Evolutionary conservation across 2,113 vertebrate genomes (phyloP).

Genomic region (Brevimyrus niger): DNA sequence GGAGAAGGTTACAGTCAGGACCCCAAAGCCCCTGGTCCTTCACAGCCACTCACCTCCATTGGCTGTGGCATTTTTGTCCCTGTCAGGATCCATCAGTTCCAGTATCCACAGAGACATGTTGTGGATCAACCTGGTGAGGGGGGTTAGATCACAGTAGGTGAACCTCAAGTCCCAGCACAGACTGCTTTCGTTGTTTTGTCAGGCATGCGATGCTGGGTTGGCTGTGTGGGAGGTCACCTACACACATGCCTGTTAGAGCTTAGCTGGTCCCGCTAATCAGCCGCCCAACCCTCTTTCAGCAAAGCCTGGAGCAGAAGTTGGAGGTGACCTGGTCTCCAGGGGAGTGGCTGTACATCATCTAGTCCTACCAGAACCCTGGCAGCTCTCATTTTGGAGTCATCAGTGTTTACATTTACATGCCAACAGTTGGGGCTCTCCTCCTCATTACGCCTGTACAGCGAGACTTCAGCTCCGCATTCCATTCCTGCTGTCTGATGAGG

Average conservation of each 20-base stretch:
- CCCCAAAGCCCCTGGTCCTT: background rate
- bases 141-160: background rate
- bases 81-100: slow-evolving; percentile 81
- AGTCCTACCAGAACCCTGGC: background rate
- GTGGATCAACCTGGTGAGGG: slow-evolving; percentile 67
- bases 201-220: background rate
- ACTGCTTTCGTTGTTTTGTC: background rate
- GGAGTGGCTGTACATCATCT: background rate
- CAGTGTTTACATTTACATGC: background rate
- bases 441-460: background rate
- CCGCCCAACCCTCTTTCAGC: background rate
- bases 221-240: background rate
- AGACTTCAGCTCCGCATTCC: background rate
- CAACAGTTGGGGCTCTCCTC: too few species aligned
- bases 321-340: background rate
- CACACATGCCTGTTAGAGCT: background rate
- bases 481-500: background rate
- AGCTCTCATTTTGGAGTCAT: background rate
- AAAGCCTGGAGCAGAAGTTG: background rate
- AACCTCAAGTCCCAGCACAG: background rate
- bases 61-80: slow-evolving; percentile 76
- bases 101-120: slow-evolving; percentile 78
- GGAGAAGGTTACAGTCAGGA: background rate
- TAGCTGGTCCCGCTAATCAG: background rate
- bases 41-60: slow-evolving; percentile 73